phyloP scores from a whole-genome alignment of 2,113 vertebrate genomes.

The Penelope pileata region DNA sequence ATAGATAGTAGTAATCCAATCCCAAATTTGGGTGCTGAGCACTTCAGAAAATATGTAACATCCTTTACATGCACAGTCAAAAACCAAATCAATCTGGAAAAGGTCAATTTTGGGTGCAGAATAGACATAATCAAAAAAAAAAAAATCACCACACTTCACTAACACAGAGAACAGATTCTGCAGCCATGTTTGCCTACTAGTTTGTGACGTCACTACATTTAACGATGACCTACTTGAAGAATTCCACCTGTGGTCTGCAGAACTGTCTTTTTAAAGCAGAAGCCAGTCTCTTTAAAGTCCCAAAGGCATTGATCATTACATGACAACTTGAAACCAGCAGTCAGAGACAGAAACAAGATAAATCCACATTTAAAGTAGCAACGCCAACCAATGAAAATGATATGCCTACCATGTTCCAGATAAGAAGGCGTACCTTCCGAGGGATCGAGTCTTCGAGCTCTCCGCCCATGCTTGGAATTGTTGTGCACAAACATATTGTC shows the following conservation, averaged over 20 bases:
- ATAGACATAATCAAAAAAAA: neutral
- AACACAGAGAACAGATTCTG: neutral
- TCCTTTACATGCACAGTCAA: neutral
- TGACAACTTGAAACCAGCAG: slow-evolving; percentile 19
- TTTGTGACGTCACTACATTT: neutral
- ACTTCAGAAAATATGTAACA: neutral
- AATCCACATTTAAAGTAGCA: slow-evolving; percentile 75
- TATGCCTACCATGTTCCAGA: slow-evolving; percentile 91
- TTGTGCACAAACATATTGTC: slow-evolving; percentile 99
- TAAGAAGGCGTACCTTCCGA: slow-evolving; percentile 94
- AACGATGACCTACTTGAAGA: neutral
- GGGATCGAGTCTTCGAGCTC: slow-evolving; percentile 92
- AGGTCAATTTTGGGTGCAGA: neutral
- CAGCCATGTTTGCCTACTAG: neutral
- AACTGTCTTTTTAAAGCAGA: neutral
- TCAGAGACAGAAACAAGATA: slow-evolving; percentile 57
- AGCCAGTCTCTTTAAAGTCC: neutral
- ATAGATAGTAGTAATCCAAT: neutral
- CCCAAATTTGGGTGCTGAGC: neutral
- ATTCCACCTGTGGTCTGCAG: neutral
- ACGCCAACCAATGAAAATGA: slow-evolving; percentile 82
- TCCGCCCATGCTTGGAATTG: slow-evolving; percentile 94
- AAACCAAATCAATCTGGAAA: neutral
- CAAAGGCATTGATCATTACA: neutral
- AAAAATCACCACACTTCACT: neutral